Evolutionary conservation across 1,140 invertebrate species (phyloP).

Genomic region (Psilanteris sp.): DNA sequence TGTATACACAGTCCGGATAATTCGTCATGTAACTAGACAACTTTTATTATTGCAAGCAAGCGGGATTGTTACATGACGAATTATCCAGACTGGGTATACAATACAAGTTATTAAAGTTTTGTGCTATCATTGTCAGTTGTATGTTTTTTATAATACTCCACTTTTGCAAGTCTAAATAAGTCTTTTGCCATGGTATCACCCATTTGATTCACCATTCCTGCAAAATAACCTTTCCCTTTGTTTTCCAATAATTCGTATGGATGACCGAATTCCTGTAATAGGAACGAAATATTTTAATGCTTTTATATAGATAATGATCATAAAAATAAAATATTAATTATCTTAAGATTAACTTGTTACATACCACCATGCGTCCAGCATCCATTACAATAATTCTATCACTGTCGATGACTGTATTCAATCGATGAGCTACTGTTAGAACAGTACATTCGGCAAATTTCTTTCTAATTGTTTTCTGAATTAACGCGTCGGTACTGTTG

Average conservation of each 20-base stretch:
- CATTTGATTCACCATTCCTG: conserved; percentile 64
- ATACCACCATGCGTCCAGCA: conserved; percentile 75
- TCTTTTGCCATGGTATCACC: conserved; percentile 48
- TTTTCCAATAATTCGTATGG: conserved; percentile 80
- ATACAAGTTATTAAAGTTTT: too few relatives aligned
- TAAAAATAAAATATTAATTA: too few relatives aligned
- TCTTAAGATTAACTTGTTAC: too few relatives aligned
- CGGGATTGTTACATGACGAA: too few relatives aligned
- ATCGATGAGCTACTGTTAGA: conserved; percentile 85
- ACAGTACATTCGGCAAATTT: conserved; percentile 83
- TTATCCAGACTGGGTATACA: too few relatives aligned
- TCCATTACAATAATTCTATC: conserved; percentile 84
- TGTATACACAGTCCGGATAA: too few relatives aligned
- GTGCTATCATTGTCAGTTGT: too few relatives aligned
- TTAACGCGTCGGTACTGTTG: too few relatives aligned
- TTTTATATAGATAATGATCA: too few relatives aligned
- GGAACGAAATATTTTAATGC: too few relatives aligned
- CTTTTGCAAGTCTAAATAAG: conserved; percentile 39
- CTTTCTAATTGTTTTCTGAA: conserved; percentile 86
- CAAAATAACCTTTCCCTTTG: conserved; percentile 56
- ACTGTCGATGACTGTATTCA: conserved; percentile 81
- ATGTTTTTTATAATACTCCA: conserved; percentile 18
- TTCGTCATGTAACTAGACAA: too few relatives aligned
- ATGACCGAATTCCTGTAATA: conserved; percentile 80
- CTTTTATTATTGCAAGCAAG: too few relatives aligned